Evolutionary conservation across 2,113 vertebrate genomes (phyloP), one percentile per base, ranked within the genome.

Genomic region (Apeltes quadracus): DNA sequence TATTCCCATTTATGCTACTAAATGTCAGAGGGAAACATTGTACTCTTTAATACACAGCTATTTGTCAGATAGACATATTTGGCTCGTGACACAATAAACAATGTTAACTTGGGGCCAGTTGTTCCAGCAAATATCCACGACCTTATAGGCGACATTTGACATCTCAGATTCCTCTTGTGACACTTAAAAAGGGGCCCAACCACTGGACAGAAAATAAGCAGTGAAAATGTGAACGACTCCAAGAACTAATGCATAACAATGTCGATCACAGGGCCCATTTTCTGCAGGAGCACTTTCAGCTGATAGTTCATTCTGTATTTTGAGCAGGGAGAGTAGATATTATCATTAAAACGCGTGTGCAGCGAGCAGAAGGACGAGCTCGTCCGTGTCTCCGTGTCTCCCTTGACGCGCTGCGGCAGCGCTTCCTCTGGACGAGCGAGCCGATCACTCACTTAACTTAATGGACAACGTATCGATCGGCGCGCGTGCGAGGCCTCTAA

Each of bases 381-480:
- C 11, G 43, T 1, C 44, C 16, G 36, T 16, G 8, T 9, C 46
- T 53, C 0, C 29, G 38, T 70, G 54, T 25, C 43, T 69, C 3
- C 29, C 44, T 32, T 20, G 1, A 7, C 61, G 62, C 18, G 5
- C 1, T 44, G 54, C 25, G 32, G 2, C 16, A 39, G 10, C 57
- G 56, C 56, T 61, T 57, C 54, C 7, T 48, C 43, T 50, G 0
- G 41, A 32, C 69, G 50, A 68, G 46, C 57, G 32, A 1, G 6
- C 59, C 65, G n/a, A 53, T 20, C 80, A 34, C 56, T 27, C 58
- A 39, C 82, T 85, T 87, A 88, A 90, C 68, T 48, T 87, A 89
- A 91, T 87, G 90, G 86, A 66, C 38, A 34, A 68, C 0, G 12
- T 48, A 91, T 92, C 20, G 91, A 92, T 85, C 87, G 5, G 43